Conservation (phyloP, 2,797 vertebrate species). For the Nothura maculosa region DNA sequence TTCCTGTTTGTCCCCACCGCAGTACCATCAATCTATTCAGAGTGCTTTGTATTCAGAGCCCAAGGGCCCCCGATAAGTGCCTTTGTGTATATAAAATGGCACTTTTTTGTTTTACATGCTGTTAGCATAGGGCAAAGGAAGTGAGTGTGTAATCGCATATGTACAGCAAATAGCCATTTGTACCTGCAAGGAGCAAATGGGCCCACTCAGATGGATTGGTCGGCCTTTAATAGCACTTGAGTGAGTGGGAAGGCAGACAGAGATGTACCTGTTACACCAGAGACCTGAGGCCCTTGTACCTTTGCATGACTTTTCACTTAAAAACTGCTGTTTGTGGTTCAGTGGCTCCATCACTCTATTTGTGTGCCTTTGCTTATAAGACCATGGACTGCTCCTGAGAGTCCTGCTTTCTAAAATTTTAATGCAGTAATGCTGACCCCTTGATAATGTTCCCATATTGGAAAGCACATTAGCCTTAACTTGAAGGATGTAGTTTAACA, state of each 20-base stretch:
- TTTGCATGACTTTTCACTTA: conserved; percentile 94
- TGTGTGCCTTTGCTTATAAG: conserved; percentile 77
- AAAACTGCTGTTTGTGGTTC: conserved; percentile 82
- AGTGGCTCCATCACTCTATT: conserved; percentile 83
- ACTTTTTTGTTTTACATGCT: conserved; percentile 91
- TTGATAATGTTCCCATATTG: conserved; percentile 72
- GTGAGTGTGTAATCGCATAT: conserved; percentile 86
- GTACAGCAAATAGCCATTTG: conserved; percentile 96
- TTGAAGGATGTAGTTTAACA: conserved; percentile 72
- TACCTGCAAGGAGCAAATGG: conserved; percentile 86
- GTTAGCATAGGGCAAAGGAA: conserved; percentile 84
- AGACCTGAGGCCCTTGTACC: conserved; percentile 85
- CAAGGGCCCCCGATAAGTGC: conserved; percentile 82
- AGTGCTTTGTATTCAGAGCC: conserved; percentile 81
- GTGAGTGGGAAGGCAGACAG: conserved; percentile 81
- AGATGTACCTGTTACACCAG: conserved; percentile 90
- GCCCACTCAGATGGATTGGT: conserved; percentile 74
- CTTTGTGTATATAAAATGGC: conserved; percentile 86
- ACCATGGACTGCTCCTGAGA: conserved; percentile 58
- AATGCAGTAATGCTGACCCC: conserved; percentile 67
- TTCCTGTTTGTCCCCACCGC: conserved; percentile 81
- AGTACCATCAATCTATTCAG: conserved; percentile 84
- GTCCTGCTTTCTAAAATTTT: conserved; percentile 76
- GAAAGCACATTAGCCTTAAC: conserved; percentile 74
- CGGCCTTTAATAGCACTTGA: conserved; percentile 92